Percentiles rank a stretch among this genome's conserved stretches.
Conservation (phyloP, 2,797 vertebrate species). For the Staurois parvus region DNA sequence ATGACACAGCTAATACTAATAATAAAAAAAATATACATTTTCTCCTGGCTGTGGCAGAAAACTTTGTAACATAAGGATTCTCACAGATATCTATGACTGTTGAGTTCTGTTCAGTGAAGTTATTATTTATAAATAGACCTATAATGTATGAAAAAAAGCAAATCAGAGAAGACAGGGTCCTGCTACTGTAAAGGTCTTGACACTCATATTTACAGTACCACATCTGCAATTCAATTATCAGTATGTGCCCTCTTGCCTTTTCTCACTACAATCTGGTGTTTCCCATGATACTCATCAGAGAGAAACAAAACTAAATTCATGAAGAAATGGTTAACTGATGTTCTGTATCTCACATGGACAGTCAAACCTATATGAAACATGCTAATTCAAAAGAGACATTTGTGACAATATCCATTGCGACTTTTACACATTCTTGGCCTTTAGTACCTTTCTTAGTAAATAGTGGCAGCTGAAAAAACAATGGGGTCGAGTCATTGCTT, state of each 20-base stretch:
- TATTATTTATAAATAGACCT: constrained; percentile 2
- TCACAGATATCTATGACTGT: constrained; percentile 36
- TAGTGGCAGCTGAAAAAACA: too few species aligned
- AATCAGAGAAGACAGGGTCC: too few species aligned
- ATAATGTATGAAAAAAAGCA: constrained; percentile 10
- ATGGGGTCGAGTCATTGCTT: too few species aligned
- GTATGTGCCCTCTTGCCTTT: not conserved
- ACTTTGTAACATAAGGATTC: constrained; percentile 11
- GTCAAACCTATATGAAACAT: too few species aligned
- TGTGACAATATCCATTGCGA: too few species aligned
- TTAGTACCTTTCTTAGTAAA: too few species aligned
- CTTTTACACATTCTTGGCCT: too few species aligned
- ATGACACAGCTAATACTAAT: not conserved
- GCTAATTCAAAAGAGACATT: too few species aligned
- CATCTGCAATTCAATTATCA: not conserved
- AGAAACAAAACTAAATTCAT: not conserved
- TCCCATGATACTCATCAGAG: not conserved
- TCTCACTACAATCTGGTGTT: not conserved
- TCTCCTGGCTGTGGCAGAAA: not conserved
- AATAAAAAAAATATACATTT: not conserved
- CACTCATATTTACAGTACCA: constrained; percentile 23
- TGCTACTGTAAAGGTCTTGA: constrained; percentile 27
- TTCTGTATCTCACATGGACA: too few species aligned
- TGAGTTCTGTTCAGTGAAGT: not conserved
- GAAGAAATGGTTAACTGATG: too few species aligned